These are phyloP conservation scores for Thumatha senex DNA, from an alignment of 2,888 invertebrate genomes.

Conservation along the genomic window DNA sequence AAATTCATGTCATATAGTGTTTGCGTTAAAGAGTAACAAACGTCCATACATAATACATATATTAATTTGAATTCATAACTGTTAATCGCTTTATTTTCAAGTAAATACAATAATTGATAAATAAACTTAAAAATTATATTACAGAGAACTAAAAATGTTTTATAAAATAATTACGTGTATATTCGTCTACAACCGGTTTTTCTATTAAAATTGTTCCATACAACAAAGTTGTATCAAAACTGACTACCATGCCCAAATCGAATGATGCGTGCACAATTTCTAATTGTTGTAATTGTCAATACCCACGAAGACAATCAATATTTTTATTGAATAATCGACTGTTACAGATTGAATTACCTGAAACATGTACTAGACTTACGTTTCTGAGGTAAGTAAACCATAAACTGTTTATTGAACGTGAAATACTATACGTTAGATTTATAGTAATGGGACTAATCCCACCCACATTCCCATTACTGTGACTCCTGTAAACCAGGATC, in stretches of 20 bases:
- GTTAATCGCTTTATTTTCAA: too few relatives aligned
- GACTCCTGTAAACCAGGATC: too few relatives aligned
- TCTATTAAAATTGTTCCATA: conserved; percentile 35
- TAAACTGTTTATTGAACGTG: background rate
- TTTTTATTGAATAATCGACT: conserved; percentile 27
- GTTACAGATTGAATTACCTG: conserved; percentile 29
- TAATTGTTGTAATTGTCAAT: conserved; percentile 40
- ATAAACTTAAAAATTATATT: too few relatives aligned
- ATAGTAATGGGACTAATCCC: too few relatives aligned
- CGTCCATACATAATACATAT: too few relatives aligned
- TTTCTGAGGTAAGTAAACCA: background rate
- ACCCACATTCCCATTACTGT: too few relatives aligned
- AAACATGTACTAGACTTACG: conserved; percentile 9
- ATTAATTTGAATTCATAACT: too few relatives aligned
- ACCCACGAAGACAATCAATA: conserved; percentile 31
- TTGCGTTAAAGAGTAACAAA: too few relatives aligned
- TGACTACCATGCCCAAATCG: conserved; percentile 34
- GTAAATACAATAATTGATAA: too few relatives aligned
- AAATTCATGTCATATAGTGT: too few relatives aligned
- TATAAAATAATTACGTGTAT: conserved; percentile 15
- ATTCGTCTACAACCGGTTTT: conserved; percentile 31
- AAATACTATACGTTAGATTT: background rate
- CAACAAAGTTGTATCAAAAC: conserved; percentile 25
- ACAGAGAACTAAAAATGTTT: background rate
- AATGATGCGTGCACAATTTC: conserved; percentile 34